Base-by-base conservation (phyloP, 2,888 invertebrate species). In the Rutpela maculata region DNA sequence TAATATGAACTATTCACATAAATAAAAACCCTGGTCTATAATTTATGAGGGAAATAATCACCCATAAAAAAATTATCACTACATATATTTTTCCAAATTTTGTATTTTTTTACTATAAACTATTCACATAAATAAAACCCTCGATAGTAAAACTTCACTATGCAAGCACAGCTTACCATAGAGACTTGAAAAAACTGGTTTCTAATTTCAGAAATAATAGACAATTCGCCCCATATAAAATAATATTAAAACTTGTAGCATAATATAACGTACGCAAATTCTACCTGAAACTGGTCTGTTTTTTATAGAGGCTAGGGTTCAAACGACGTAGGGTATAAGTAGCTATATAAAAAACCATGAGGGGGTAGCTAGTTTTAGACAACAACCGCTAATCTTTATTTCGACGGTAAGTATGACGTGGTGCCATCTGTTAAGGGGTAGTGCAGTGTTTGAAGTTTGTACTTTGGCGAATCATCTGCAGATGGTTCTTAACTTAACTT, bases 341-440 rank as follows among this genome's bases (percentile, higher is more conserved):
- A 50, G 26, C 19, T 3, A 43, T 59, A 55, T 59, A 72, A 78
- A 78, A 79, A 80, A 78, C 26, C 55, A 22, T 75, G 74, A 75
- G 78, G 79, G 79, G 80, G 78, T 75, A 72, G 63, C 35, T 72
- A 60, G 66, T 70, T 55, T 60, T 75, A 74, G 59, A 73, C 68
- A 62, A 22, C 35, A 35, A 71, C 71, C 50, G 15, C 55, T 22
- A 22, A 55, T 55, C 35, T 7, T 17, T 43, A 15, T n/a, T 9
- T 55, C n/a, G 22, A 50, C 2, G 22, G 22, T 55, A 19, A 15
- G 15, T 50, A 9, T 17, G 22, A 4, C 15, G 57, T 55, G 22
- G 60, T 31, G 80, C 65, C 80, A 65, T 80, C 80, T 80, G 60
- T n/a, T 1, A 50, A 38, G n/a, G 73, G 75, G 72, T 74, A 79